phyloP scores from a whole-genome alignment of 2,113 vertebrate species.

The Oreochromis spilurus region DNA sequence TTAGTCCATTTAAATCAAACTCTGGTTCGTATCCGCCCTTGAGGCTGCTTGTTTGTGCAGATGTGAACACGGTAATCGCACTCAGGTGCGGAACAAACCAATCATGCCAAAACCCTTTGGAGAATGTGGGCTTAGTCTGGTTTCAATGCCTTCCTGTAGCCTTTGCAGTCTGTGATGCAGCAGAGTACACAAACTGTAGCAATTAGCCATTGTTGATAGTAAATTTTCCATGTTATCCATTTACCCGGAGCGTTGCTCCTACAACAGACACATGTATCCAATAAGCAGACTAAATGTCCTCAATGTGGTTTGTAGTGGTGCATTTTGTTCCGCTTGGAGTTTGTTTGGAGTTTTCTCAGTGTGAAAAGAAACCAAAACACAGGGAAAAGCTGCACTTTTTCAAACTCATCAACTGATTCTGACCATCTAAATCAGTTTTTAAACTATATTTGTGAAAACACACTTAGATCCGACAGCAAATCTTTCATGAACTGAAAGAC shows the following conservation, averaged over 20 bases:
- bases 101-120: neutral
- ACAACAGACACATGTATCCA: neutral
- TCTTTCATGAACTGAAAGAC: neutral
- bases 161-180: neutral
- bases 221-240: neutral
- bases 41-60: neutral
- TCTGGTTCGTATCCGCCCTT: neutral
- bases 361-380: neutral
- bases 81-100: neutral
- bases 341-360: neutral
- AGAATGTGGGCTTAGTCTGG: neutral
- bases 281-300: neutral
- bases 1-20: neutral
- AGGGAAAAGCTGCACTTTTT: neutral
- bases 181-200: neutral
- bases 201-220: neutral
- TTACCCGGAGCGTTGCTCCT: neutral
- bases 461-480: neutral
- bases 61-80: neutral
- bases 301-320: neutral
- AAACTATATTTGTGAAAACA: neutral
- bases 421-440: neutral
- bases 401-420: neutral
- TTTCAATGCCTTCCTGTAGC: neutral
- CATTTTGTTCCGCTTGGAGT: neutral